These are phyloP conservation scores for Apamea crenata DNA, from an alignment of 2,888 invertebrate genomes.

Conservation along the genomic window DNA sequence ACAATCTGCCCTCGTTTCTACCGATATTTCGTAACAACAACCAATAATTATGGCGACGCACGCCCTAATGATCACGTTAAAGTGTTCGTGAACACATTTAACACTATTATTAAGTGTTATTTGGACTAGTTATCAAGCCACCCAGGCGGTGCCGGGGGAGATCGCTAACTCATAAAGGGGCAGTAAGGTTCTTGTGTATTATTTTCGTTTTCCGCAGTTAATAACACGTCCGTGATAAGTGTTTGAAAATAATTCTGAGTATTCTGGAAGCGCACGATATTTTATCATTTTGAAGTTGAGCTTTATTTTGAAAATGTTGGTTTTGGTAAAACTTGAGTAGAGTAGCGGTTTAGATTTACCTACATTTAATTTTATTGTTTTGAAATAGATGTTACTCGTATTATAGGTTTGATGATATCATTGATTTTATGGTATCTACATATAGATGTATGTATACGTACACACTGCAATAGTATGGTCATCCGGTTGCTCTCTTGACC, in stretches of 20 bases:
- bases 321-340: no score
- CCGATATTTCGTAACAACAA: constrained; percentile 26
- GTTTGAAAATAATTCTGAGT: constrained; percentile 1
- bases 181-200: constrained; percentile 40
- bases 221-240: constrained; percentile 57
- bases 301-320: background rate
- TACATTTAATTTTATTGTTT: background rate
- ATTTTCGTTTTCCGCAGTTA: constrained; percentile 62
- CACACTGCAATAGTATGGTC: background rate
- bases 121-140: constrained; percentile 59
- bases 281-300: background rate
- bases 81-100: constrained; percentile 55
- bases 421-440: background rate
- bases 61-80: constrained; percentile 57
- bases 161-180: constrained; percentile 48
- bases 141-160: constrained; percentile 49
- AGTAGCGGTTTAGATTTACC: background rate
- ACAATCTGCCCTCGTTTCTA: constrained; percentile 5
- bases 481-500: background rate
- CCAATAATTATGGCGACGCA: constrained; percentile 52
- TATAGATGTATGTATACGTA: background rate
- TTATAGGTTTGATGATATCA: background rate
- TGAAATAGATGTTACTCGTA: background rate
- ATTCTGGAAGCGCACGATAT: constrained; percentile 40
- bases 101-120: constrained; percentile 62